These are phyloP conservation scores for Arion vulgaris DNA, from an alignment of 1,140 invertebrate species.

Conservation along the genomic window DNA sequence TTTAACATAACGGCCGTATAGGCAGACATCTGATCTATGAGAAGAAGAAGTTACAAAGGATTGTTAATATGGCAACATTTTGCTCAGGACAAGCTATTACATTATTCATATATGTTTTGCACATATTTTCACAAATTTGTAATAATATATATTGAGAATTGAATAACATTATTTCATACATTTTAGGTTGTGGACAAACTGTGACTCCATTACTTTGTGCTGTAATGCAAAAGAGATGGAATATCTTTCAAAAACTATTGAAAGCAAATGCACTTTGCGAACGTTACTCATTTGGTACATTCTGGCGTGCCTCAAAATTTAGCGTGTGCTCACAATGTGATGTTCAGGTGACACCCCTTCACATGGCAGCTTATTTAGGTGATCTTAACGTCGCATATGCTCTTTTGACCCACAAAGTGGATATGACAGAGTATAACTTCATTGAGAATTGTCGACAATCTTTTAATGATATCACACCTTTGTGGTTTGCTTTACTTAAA, in stretches of 20 bases:
- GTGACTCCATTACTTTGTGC: slow-evolving; percentile 42
- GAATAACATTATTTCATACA: background rate
- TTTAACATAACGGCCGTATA: too few species aligned
- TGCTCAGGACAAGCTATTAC: too few species aligned
- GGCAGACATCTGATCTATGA: too few species aligned
- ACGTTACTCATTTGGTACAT: slow-evolving; percentile 30
- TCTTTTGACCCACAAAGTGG: background rate
- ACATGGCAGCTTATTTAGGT: slow-evolving; percentile 42
- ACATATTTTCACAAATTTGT: too few species aligned
- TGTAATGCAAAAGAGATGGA: slow-evolving; percentile 27
- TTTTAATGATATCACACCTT: slow-evolving; percentile 41
- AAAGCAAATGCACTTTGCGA: slow-evolving; percentile 34
- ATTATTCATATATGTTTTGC: too few species aligned
- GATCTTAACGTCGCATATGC: slow-evolving; percentile 13
- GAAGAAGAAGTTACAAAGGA: too few species aligned
- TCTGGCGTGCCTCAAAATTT: slow-evolving; percentile 26
- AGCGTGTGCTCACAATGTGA: slow-evolving; percentile 44
- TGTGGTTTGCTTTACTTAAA: slow-evolving; percentile 42
- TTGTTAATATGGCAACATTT: too few species aligned
- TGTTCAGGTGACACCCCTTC: slow-evolving; percentile 33
- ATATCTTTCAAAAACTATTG: slow-evolving; percentile 32
- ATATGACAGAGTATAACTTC: slow-evolving; percentile 13
- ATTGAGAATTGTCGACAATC: background rate
- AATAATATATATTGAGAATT: too few species aligned
- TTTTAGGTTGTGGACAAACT: slow-evolving; percentile 38